Conservation (phyloP, 2,888 invertebrate genomes). For the Volucella bombylans region DNA sequence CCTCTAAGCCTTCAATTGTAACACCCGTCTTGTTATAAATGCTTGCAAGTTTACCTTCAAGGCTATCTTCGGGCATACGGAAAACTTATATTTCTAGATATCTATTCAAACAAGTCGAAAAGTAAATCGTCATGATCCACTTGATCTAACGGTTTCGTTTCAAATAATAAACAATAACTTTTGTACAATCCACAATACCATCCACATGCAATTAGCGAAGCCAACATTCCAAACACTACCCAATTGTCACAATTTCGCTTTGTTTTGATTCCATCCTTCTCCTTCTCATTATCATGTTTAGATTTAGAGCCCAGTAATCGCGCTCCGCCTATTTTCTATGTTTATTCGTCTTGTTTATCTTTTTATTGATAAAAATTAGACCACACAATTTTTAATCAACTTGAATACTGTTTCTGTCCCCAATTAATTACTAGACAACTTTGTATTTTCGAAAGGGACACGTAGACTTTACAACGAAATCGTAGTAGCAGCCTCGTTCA, state of each 20-base stretch:
- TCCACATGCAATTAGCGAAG: not conserved
- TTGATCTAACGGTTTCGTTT: not conserved
- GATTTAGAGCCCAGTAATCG: slow-evolving; percentile 26
- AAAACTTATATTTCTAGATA: too few relatives aligned
- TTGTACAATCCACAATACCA: not conserved
- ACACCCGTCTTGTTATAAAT: too few relatives aligned
- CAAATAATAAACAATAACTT: not conserved
- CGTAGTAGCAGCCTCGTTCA: slow-evolving; percentile 7
- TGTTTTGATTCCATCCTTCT: slow-evolving; percentile 59
- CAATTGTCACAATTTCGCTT: slow-evolving; percentile 42
- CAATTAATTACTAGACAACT: slow-evolving; percentile 35
- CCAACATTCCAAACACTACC: slow-evolving; percentile 13
- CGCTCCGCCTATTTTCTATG: slow-evolving; percentile 43
- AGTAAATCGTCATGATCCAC: too few relatives aligned
- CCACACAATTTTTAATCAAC: slow-evolving; percentile 39
- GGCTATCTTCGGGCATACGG: too few relatives aligned
- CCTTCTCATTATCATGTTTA: slow-evolving; percentile 6
- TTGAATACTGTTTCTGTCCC: slow-evolving; percentile 23
- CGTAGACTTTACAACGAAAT: slow-evolving; percentile 58
- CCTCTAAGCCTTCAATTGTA: too few relatives aligned
- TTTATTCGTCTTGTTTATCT: slow-evolving; percentile 63
- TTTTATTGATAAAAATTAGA: slow-evolving; percentile 59
- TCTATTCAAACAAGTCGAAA: too few relatives aligned
- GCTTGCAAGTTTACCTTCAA: too few relatives aligned
- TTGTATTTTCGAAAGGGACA: slow-evolving; percentile 43